phyloP scores from a whole-genome alignment of 2,888 invertebrate genomes.

The Dynastes tityus region DNA sequence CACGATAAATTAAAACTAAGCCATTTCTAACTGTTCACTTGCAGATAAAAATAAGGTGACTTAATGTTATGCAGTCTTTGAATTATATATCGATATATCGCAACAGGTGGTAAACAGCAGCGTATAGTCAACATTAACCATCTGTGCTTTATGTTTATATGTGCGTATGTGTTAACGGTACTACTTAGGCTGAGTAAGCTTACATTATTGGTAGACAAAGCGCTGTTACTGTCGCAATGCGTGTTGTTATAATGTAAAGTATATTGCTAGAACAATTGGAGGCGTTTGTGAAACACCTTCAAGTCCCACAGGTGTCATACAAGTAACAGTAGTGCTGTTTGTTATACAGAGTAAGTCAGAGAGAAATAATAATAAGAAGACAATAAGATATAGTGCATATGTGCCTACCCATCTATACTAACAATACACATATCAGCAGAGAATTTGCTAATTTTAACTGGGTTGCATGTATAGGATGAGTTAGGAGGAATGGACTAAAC shows the following conservation, averaged over 20 bases:
- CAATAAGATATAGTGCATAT: too few relatives aligned
- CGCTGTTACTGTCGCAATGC: background rate
- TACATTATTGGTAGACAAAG: background rate
- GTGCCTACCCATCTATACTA: too few relatives aligned
- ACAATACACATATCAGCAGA: too few relatives aligned
- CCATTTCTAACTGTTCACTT: conserved; percentile 14
- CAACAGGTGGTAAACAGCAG: conserved; percentile 31
- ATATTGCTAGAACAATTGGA: background rate
- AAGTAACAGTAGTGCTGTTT: too few relatives aligned
- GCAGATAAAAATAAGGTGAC: conserved; percentile 12
- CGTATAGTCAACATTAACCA: background rate
- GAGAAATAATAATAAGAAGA: too few relatives aligned
- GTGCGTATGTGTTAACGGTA: conserved; percentile 19
- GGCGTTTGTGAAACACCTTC: background rate
- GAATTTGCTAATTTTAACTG: too few relatives aligned
- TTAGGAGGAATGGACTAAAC: too few relatives aligned
- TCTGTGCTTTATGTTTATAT: conserved; percentile 18
- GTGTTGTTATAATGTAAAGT: background rate
- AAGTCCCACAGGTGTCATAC: background rate
- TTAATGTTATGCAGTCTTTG: conserved; percentile 4
- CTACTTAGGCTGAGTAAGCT: background rate
- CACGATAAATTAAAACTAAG: conserved; percentile 14
- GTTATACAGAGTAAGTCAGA: too few relatives aligned
- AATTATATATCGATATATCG: conserved; percentile 15
- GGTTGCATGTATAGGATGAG: too few relatives aligned